Evolutionary conservation across 2,888 invertebrate genomes (phyloP), one percentile per base, ranked within the genome.

Genomic region (Parnassius smintheus): DNA sequence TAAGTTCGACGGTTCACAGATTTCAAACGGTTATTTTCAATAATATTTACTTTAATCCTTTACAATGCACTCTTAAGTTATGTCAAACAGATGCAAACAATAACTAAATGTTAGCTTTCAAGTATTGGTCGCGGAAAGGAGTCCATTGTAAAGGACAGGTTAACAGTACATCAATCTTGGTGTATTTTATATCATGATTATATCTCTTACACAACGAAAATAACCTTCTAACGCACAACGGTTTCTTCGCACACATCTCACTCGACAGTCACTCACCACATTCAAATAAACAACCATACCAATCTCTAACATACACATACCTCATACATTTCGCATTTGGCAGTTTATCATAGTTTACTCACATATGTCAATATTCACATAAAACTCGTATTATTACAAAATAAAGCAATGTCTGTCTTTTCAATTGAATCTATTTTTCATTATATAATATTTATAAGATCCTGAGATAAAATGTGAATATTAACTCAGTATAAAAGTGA

Each of bases 121-220:
- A 49, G 50, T 49, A 45, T 59, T 54, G 50, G 56, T 56, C 56
- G 44, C 55, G 9, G 52, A 13, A 69, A 75, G 84, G 79, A 82
- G 82, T 83, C 82, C 81, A 86, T 74, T 72, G 82, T 78, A 83
- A 82, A 77, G 80, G 82, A 81, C 77, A 67, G 68, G 71, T 76
- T 76, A 82, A 81, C 73, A 79, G 78, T 80, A 83, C 78, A 83
- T 85, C 82, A 79, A 88, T 78, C 81, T 89, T 90, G 88, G 85
- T 89, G 88, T 90, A 83, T 87, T 83, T 46, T 81, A 83, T 81
- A 85, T 82, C 80, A 86, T 85, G 85, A 85, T 88, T 88, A 86
- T 79, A 86, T 83, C 78, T 84, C 83, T 86, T 87, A 87, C 75
- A 83, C 83, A 84, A 83, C 75, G 78, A 80, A 84, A 83, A 79